Evolutionary conservation across 1,140 invertebrate species (phyloP).

Genomic region (Plectrocnemia conspersa): DNA sequence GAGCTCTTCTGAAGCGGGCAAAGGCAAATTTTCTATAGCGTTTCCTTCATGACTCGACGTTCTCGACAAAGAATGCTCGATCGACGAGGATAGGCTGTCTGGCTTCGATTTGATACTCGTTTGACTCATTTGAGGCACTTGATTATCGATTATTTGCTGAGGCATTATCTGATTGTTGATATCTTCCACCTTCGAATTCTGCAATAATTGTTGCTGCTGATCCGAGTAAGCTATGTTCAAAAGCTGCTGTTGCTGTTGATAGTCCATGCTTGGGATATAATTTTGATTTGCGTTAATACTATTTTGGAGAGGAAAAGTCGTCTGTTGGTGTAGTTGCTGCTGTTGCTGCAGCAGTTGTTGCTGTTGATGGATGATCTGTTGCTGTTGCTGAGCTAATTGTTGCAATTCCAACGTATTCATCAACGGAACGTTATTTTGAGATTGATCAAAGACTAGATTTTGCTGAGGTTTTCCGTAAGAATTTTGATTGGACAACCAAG

Average conservation of each 20-base stretch:
- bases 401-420: constrained; percentile 35
- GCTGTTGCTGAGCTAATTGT: constrained; percentile 30
- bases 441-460: constrained; percentile 29
- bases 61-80: constrained; percentile 26
- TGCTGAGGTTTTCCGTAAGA: constrained; percentile 26
- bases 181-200: constrained; percentile 32
- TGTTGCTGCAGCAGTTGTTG: constrained; percentile 53
- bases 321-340: constrained; percentile 47
- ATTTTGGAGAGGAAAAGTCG: constrained; percentile 28
- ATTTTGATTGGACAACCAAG: constrained; percentile 38
- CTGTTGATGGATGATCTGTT: constrained; percentile 45
- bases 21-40: constrained; percentile 45
- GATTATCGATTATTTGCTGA: constrained; percentile 40
- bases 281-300: constrained; percentile 15
- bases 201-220: constrained; percentile 33
- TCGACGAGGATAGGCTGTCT: constrained; percentile 29
- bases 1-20: constrained; percentile 39
- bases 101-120: constrained; percentile 30
- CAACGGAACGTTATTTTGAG: constrained; percentile 25
- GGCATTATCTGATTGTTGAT: constrained; percentile 15
- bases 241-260: constrained; percentile 34
- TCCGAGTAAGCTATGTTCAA: constrained; percentile 33
- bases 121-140: constrained; percentile 36
- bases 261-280: constrained; percentile 23
- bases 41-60: constrained; percentile 52